Evolutionary conservation across 2,797 vertebrate species (phyloP), one percentile per base, ranked within the genome.

Genomic region (Discoglossus pictus): DNA sequence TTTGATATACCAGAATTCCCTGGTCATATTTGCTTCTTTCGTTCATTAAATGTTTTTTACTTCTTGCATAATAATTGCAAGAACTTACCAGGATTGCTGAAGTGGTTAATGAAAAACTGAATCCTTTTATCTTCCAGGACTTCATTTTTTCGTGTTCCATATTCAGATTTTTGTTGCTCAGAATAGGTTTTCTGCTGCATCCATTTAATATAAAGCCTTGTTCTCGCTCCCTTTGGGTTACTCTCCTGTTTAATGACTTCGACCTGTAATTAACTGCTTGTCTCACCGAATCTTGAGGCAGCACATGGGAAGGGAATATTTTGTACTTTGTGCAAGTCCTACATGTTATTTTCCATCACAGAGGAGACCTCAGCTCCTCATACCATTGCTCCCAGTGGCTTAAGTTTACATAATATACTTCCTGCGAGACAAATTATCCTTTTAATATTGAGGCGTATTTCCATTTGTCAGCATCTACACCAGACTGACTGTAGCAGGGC

Each of bases 271-370:
- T 44, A 24, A 2, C 9, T 17, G 10, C 17, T 31, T 4, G 7
- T 50, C 47, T 54, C 50, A 42, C 24, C 3, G 24, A 43, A 38
- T 54, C 25, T 51, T 55, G n/a, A 0, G 1, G 12, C 25, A 6
- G 51, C 40, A 39, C 65, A 43, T 17, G 7, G 34, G 54, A 56
- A 42, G 17, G 65, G 55, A 60, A 42, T 67, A 42, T 67, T 56
- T 60, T 66, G 43, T 66, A 20, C 43, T 56, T 23, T 4, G 1
- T 24, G 25, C 40, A 40, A 24, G 42, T 52, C 40, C 24, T 51
- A 34, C 16, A 46, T 47, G 18, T 24, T 11, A 48, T 58, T 68
- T 61, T 61, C 55, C 65, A 61, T 61, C 46, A 46, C 65, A 60
- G 1, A 23, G 15, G 17, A 34, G 23, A 35, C 52, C 39, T 68